A percentile compares a stretch with the other conserved stretches of the same genome.
Conservation (phyloP, 2,888 invertebrate species). For the Ariolimax columbianus region DNA sequence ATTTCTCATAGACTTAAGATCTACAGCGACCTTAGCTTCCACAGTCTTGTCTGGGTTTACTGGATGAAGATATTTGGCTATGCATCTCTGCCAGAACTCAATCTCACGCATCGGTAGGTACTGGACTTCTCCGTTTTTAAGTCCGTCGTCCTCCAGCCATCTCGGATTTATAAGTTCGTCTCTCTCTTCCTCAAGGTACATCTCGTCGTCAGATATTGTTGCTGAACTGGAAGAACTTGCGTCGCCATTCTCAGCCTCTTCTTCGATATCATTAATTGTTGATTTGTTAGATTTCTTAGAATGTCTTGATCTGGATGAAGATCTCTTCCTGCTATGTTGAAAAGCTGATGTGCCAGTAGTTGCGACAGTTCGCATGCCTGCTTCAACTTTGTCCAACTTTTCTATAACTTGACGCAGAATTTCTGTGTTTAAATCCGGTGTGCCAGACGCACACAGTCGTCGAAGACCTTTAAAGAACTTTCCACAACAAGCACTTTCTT, state of each 20-base stretch:
- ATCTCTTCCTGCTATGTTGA: conserved; percentile 58
- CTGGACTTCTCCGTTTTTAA: conserved; percentile 93
- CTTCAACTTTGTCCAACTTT: conserved; percentile 64
- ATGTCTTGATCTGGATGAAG: conserved; percentile 60
- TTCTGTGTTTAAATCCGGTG: conserved; percentile 60
- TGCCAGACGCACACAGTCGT: conserved; percentile 57
- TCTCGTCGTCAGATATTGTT: conserved; percentile 57
- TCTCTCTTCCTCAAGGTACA: conserved; percentile 66
- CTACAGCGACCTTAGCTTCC: conserved; percentile 61
- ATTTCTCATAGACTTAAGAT: conserved; percentile 69
- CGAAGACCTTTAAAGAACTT: conserved; percentile 56
- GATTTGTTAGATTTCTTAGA: conserved; percentile 59
- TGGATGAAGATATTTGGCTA: conserved; percentile 95
- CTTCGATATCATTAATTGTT: conserved; percentile 58
- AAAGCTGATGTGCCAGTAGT: conserved; percentile 47
- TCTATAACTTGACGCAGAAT: conserved; percentile 63
- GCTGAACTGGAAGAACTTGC: conserved; percentile 58
- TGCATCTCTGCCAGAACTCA: conserved; percentile 94
- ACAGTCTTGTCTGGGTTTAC: conserved; percentile 89
- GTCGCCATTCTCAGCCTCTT: conserved; percentile 59
- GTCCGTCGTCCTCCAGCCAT: conserved; percentile 94
- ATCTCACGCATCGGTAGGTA: conserved; percentile 89
- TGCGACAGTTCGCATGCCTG: conserved; percentile 58
- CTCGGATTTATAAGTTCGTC: conserved; percentile 92
- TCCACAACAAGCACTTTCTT: conserved; percentile 62